These are phyloP conservation scores for Protomyctophum bolini DNA, from an alignment of 2,113 vertebrate genomes.

Conservation along the genomic window DNA sequence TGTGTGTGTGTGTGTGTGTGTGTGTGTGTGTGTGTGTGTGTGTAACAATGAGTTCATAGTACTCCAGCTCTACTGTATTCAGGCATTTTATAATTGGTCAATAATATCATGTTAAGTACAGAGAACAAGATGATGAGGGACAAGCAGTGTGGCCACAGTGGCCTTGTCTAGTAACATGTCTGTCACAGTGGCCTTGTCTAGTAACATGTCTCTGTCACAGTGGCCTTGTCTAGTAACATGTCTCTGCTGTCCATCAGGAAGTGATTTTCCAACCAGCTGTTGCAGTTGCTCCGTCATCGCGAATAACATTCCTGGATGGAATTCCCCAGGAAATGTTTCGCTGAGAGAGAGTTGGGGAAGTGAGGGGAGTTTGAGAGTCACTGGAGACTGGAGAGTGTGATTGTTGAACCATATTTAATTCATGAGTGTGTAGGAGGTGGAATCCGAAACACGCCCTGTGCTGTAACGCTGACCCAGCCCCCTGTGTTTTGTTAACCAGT, in stretches of 20 bases:
- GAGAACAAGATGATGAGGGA: background rate
- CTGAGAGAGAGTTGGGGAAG: conserved; percentile 45
- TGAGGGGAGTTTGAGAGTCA: conserved; percentile 46
- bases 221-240: conserved; percentile 21
- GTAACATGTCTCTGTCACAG: conserved; percentile 34
- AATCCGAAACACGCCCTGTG: conserved; percentile 69
- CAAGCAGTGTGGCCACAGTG: background rate
- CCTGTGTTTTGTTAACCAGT: conserved; percentile 56
- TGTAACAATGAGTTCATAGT: too few relatives aligned
- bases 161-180: conserved; percentile 34
- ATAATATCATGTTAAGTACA: conserved; percentile 7
- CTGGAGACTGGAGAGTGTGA: conserved; percentile 61
- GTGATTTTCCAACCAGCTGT: conserved; percentile 66
- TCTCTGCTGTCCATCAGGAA: conserved; percentile 53
- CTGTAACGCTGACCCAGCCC: conserved; percentile 55
- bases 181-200: conserved; percentile 28
- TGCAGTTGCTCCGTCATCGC: conserved; percentile 65
- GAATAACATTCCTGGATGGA: conserved; percentile 67
- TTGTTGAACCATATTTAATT: conserved; percentile 72
- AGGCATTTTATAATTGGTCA: conserved; percentile 11
- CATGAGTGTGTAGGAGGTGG: conserved; percentile 67
- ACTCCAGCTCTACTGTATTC: background rate
- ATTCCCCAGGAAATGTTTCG: conserved; percentile 72
- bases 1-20: too few relatives aligned
- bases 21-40: too few relatives aligned